Evolutionary conservation across 1,140 invertebrate genomes (phyloP).

Genomic region (Nomia melanderi): DNA sequence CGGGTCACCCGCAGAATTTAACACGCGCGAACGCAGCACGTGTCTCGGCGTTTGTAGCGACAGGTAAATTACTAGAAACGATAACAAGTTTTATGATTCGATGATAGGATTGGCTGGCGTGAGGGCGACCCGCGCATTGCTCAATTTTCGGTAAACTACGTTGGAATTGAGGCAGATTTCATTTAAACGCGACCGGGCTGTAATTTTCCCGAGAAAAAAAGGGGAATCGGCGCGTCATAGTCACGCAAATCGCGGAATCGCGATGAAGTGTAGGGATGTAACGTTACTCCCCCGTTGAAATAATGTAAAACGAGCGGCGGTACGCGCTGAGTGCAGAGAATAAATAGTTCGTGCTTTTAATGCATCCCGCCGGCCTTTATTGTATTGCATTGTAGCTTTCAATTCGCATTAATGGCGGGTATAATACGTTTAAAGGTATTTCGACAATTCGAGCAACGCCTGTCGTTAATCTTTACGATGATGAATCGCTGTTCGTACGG

Average conservation of each 20-base stretch:
- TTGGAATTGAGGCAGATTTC: constrained; percentile 46
- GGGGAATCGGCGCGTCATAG: constrained; percentile 26
- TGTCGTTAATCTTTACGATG: background rate
- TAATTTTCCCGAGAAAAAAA: constrained; percentile 44
- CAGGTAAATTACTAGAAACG: background rate
- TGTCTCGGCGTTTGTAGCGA: background rate
- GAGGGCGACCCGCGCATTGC: constrained; percentile 18
- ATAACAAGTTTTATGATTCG: background rate
- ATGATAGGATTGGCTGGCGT: constrained; percentile 11
- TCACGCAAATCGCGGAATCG: constrained; percentile 22
- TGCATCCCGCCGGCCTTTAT: background rate
- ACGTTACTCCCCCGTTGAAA: constrained; percentile 18
- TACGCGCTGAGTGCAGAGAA: background rate
- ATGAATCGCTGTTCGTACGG: background rate
- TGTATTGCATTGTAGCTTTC: constrained; percentile 4
- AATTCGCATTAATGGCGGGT: constrained; percentile 33
- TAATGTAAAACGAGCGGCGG: constrained; percentile 20
- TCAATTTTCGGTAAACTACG: constrained; percentile 41
- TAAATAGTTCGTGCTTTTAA: constrained; percentile 22
- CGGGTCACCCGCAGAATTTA: too few relatives aligned
- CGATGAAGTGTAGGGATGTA: constrained; percentile 8
- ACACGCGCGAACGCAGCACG: too few relatives aligned
- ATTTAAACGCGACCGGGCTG: constrained; percentile 37
- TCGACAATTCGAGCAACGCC: background rate
- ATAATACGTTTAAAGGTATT: constrained; percentile 17